Percentiles rank a stretch among this genome's conserved stretches.
Evolutionary conservation across 2,113 vertebrate genomes (phyloP).

Genomic region (Ctenodactylus gundi): DNA sequence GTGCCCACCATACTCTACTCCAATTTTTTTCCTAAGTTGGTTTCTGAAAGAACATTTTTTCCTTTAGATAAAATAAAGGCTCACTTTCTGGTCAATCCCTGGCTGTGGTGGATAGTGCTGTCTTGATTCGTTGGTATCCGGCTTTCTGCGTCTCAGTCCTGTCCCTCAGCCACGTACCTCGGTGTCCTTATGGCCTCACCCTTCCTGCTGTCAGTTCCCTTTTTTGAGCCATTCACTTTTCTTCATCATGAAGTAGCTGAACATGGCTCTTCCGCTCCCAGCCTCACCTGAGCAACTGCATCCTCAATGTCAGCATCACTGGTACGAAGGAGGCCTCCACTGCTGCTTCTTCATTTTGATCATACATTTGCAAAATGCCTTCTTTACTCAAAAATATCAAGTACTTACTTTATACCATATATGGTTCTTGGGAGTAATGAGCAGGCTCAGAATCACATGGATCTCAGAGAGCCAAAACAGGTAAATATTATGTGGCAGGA

Average conservation of each 20-base stretch:
- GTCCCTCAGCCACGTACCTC: background rate
- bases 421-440: background rate
- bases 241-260: background rate
- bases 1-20: no score
- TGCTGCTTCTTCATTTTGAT: background rate
- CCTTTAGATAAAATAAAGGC: background rate
- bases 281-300: background rate
- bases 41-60: background rate
- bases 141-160: background rate
- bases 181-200: background rate
- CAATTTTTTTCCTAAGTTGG: background rate
- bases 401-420: background rate
- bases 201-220: background rate
- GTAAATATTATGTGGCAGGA: no score
- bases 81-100: background rate
- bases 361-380: background rate
- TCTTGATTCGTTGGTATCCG: background rate
- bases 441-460: background rate
- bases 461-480: background rate
- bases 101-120: background rate
- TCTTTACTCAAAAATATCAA: background rate
- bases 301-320: background rate
- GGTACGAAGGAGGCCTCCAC: background rate
- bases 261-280: no score
- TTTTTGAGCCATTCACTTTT: background rate